Percentiles rank a stretch among this genome's conserved stretches.
phyloP scores from a whole-genome alignment of 2,888 invertebrate species.

The Stratiomys singularior region DNA sequence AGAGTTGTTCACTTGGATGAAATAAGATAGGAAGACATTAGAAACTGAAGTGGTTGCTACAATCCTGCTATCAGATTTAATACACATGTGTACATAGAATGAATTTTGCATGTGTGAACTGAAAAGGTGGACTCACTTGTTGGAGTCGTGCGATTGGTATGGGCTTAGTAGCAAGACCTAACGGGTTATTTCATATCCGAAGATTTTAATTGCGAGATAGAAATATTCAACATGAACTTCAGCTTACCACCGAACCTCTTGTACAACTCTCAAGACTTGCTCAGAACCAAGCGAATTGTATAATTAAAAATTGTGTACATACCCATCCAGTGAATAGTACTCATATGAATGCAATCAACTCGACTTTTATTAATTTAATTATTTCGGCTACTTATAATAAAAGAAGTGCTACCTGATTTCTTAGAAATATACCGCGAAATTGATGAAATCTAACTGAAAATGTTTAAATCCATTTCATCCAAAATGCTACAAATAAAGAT shows the following conservation, averaged over 20 bases:
- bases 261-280: not conserved
- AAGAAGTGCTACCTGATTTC: constrained; percentile 41
- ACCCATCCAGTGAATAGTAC: constrained; percentile 24
- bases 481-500: too few relatives aligned
- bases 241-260: not conserved
- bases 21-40: constrained; percentile 36
- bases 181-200: constrained; percentile 25
- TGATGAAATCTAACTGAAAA: not conserved
- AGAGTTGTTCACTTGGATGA: constrained; percentile 2
- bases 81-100: not conserved
- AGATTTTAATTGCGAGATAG: constrained; percentile 30
- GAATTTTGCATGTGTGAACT: constrained; percentile 25
- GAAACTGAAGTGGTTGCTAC: not conserved
- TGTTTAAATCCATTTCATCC: too few relatives aligned
- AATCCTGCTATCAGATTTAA: not conserved
- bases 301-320: constrained; percentile 33
- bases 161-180: constrained; percentile 6
- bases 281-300: not conserved
- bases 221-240: not conserved
- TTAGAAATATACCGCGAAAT: constrained; percentile 18
- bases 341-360: constrained; percentile 44
- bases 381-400: constrained; percentile 42
- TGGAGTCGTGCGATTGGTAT: not conserved
- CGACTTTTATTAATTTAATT: constrained; percentile 45
- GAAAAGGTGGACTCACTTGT: not conserved